Percentiles rank a stretch among this genome's conserved stretches.
These are phyloP conservation scores for Dromius quadrimaculatus DNA, from an alignment of 2,888 invertebrate species.

Conservation along the genomic window DNA sequence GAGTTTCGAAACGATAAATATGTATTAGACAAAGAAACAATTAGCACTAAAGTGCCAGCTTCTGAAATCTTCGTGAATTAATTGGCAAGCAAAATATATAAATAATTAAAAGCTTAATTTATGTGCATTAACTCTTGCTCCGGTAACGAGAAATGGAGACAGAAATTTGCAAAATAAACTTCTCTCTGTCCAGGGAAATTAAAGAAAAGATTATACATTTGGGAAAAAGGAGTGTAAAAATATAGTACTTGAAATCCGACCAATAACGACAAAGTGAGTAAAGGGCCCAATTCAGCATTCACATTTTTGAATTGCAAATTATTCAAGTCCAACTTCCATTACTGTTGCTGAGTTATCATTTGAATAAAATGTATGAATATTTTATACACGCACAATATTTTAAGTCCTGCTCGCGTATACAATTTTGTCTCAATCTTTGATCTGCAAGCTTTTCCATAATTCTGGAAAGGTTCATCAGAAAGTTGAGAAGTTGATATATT, in stretches of 20 bases:
- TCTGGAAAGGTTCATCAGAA: no score
- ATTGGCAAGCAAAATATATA: constrained; percentile 45
- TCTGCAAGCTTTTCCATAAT: no score
- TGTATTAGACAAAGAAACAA: background rate
- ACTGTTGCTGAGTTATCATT: constrained; percentile 40
- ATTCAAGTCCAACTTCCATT: constrained; percentile 44
- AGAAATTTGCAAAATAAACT: constrained; percentile 12
- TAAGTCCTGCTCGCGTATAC: no score
- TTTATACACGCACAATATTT: constrained; percentile 47
- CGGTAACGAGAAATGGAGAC: constrained; percentile 10
- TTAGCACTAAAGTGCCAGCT: constrained; percentile 33
- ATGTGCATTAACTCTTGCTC: background rate
- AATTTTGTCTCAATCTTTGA: no score
- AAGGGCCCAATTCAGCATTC: constrained; percentile 21
- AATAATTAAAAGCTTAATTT: constrained; percentile 2
- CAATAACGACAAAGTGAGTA: constrained; percentile 15
- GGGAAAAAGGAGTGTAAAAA: constrained; percentile 27
- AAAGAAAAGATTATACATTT: constrained; percentile 43
- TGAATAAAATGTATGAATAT: constrained; percentile 49
- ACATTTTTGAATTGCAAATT: constrained; percentile 47
- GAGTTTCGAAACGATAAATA: constrained; percentile 15
- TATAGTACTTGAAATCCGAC: constrained; percentile 14
- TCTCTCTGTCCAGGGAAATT: constrained; percentile 39
- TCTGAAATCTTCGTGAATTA: constrained; percentile 39
- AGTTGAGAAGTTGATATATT: no score